Percentiles rank a stretch among this genome's conserved stretches.
Evolutionary conservation across 2,888 invertebrate genomes (phyloP).

Genomic region (Drosophila mercatorum): DNA sequence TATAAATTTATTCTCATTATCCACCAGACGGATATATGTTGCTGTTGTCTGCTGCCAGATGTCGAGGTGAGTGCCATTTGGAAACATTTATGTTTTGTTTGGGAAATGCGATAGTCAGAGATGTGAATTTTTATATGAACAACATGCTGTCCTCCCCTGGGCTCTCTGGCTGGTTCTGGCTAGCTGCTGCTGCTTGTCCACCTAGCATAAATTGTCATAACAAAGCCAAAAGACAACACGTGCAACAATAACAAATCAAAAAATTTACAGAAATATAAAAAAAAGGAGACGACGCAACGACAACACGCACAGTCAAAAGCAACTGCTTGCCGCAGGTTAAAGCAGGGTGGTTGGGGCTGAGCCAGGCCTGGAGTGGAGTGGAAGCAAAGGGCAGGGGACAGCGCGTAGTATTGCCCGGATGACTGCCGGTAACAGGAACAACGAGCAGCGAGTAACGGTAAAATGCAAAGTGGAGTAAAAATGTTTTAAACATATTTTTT

Average conservation of each 20-base stretch:
- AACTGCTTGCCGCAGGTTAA: conserved; percentile 27
- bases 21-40: background rate
- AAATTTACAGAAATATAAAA: conserved; percentile 62
- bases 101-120: background rate
- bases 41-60: background rate
- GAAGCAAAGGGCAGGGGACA: background rate
- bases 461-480: conserved; percentile 65
- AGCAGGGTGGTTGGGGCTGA: background rate
- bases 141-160: conserved; percentile 5
- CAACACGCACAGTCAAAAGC: conserved; percentile 49
- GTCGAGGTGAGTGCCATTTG: conserved; percentile 13
- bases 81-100: background rate
- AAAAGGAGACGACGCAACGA: conserved; percentile 47
- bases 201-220: conserved; percentile 76
- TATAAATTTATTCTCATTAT: conserved; percentile 1
- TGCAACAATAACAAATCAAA: conserved; percentile 81
- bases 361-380: background rate
- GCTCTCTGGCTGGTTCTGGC: background rate
- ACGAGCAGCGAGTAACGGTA: conserved; percentile 31
- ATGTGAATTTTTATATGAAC: background rate
- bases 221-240: conserved; percentile 79
- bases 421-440: conserved; percentile 48
- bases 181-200: conserved; percentile 43
- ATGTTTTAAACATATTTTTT: conserved; percentile 79
- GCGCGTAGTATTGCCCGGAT: conserved; percentile 21